These are phyloP conservation scores for Drosophila azteca DNA, from an alignment of 1,140 invertebrate species.

Conservation along the genomic window DNA sequence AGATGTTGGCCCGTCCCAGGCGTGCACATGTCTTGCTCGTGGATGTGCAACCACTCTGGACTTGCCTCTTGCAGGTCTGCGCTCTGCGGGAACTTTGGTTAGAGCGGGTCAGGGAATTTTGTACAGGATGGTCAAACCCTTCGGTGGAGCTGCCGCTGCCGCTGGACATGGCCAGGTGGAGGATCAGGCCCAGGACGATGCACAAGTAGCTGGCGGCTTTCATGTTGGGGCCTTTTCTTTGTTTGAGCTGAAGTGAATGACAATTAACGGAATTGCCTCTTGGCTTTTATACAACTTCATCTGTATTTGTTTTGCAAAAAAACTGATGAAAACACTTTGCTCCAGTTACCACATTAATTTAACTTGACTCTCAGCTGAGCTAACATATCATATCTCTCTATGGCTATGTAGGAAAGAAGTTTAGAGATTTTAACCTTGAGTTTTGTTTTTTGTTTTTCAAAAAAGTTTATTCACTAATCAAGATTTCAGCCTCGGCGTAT, in stretches of 20 bases:
- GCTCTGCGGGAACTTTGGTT: slow-evolving; percentile 18
- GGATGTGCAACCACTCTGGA: slow-evolving; percentile 12
- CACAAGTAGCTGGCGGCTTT: slow-evolving; percentile 11
- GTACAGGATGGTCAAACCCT: slow-evolving; percentile 14
- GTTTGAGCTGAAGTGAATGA: background rate
- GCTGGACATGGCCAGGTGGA: background rate
- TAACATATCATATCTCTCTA: slow-evolving; percentile 3
- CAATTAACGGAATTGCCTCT: background rate
- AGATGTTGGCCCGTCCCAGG: slow-evolving; percentile 38
- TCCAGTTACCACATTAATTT: slow-evolving; percentile 11
- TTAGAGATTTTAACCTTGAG: slow-evolving; percentile 19
- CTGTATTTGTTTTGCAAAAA: slow-evolving; percentile 36
- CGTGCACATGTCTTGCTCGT: slow-evolving; percentile 20
- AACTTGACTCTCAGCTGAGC: slow-evolving; percentile 12
- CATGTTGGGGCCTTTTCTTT: slow-evolving; percentile 13
- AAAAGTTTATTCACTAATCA: background rate
- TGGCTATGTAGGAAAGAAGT: no score
- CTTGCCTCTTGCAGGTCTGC: slow-evolving; percentile 11
- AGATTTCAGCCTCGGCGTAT: slow-evolving; percentile 38
- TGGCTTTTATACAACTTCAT: slow-evolving; percentile 31
- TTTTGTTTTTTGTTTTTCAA: background rate
- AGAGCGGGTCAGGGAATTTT: background rate
- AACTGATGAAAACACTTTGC: slow-evolving; percentile 10
- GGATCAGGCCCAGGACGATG: slow-evolving; percentile 15
- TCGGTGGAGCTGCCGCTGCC: background rate